Evolutionary conservation across 1,140 invertebrate species (phyloP), one percentile per base, ranked within the genome.

Genomic region (Carposina sasakii): DNA sequence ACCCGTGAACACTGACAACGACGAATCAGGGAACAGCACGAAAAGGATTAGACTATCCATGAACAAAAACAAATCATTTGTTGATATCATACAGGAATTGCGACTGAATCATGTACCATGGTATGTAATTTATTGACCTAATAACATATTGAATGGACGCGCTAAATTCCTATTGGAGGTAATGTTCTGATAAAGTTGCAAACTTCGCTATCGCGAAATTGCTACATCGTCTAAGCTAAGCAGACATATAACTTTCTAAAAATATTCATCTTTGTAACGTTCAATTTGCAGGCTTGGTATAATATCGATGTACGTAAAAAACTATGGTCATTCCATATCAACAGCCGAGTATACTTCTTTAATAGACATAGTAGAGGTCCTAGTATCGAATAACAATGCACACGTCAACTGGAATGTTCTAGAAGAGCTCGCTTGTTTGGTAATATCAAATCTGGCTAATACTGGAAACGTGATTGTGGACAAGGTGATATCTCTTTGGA

Each of bases 251-350:
- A n/a, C n/a, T n/a, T n/a, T n/a, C n/a, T n/a, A n/a, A n/a, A n/a
- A n/a, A n/a, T n/a, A n/a, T n/a, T n/a, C 20, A 8, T 19, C 1
- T 40, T 3, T 16, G 13, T 46, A 8, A 49, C 9, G 26, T 49
- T 36, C 50, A 26, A 43, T 46, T 71, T 76, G 30, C 30, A 85
- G 81, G 79, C 42, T 79, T 49, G 65, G 54, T 40, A 68, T 81
- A 37, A 52, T 73, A 49, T 34, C 61, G 16, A 54, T 52, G 15
- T 85, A 82, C 50, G 54, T 76, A 6, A 63, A 76, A 52, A 48
- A 75, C 34, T 76, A 73, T 53, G 57, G 60, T 13, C 6, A 30
- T 13, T 49, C 58, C 20, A 17, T 82, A 15, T 23, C 59, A n/a
- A 15, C 15, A 26, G 13, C 41, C 1, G 70, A 82, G 37, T 72